These are phyloP conservation scores for Horisme vitalbata DNA, from an alignment of 2,888 invertebrate genomes.

Conservation along the genomic window DNA sequence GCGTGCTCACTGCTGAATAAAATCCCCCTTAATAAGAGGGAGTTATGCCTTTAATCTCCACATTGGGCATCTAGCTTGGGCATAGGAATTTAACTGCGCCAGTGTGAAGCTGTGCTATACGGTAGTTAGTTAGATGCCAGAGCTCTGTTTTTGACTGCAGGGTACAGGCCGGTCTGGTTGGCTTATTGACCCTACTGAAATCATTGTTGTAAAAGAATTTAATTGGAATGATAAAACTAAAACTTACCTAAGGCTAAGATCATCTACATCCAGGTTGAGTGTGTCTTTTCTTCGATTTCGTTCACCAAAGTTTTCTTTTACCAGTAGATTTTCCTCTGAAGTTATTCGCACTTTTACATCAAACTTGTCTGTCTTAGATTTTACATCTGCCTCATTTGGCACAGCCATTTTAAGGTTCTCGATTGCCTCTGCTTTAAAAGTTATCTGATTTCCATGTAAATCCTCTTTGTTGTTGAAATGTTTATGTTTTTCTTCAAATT, in stretches of 20 bases:
- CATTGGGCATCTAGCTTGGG: too few relatives aligned
- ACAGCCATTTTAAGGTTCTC: constrained; percentile 77
- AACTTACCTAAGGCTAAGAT: constrained; percentile 75
- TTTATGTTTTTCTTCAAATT: constrained; percentile 56
- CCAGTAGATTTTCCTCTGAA: constrained; percentile 73
- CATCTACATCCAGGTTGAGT: constrained; percentile 80
- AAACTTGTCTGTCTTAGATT: constrained; percentile 71
- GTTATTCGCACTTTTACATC: constrained; percentile 78
- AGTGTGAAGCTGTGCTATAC: too few relatives aligned
- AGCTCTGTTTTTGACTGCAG: too few relatives aligned
- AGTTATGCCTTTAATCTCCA: too few relatives aligned
- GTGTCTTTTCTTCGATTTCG: constrained; percentile 63
- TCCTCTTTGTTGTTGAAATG: constrained; percentile 55
- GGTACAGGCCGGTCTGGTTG: too few relatives aligned
- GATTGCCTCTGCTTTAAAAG: constrained; percentile 56
- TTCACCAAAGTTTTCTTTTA: constrained; percentile 65
- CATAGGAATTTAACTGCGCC: too few relatives aligned
- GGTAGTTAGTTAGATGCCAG: too few relatives aligned
- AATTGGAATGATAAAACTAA: too few relatives aligned
- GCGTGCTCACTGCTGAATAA: too few relatives aligned
- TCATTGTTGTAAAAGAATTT: too few relatives aligned
- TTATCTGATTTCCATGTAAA: constrained; percentile 51
- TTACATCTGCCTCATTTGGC: constrained; percentile 70
- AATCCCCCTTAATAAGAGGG: too few relatives aligned
- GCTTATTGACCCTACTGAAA: too few relatives aligned